phyloP scores from a whole-genome alignment of 1,140 invertebrate species.

The Pinna nobilis region DNA sequence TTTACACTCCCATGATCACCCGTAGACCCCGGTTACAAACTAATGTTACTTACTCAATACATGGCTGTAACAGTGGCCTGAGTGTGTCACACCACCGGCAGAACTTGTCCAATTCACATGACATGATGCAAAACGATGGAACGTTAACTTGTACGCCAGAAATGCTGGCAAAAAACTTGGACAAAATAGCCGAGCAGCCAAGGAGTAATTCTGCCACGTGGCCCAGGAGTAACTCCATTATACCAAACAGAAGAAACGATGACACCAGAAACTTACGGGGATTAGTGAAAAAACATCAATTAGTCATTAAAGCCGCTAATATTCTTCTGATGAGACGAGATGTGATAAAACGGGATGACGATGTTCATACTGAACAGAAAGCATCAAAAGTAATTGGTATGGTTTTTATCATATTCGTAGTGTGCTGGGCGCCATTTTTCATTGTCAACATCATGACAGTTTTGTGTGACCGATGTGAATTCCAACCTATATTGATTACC shows the following conservation, averaged over 20 bases:
- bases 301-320: conserved; percentile 65
- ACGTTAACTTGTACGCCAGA: too few relatives aligned
- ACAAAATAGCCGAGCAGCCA: background rate
- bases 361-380: conserved; percentile 88
- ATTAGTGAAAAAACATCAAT: conserved; percentile 66
- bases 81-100: background rate
- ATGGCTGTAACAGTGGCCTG: background rate
- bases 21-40: conserved; percentile 21
- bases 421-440: conserved; percentile 75
- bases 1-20: conserved; percentile 31
- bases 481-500: conserved; percentile 61
- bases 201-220: background rate
- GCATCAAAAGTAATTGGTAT: conserved; percentile 82
- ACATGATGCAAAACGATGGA: background rate
- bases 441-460: conserved; percentile 70
- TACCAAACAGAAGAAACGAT: conserved; percentile 16
- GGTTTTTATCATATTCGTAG: conserved; percentile 72
- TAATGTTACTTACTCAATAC: background rate
- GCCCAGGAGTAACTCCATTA: background rate
- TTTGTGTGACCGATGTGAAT: conserved; percentile 77
- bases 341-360: conserved; percentile 34
- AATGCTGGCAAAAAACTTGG: too few relatives aligned
- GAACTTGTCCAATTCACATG: background rate
- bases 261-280: conserved; percentile 24
- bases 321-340: conserved; percentile 60